Evolutionary conservation across 2,797 vertebrate genomes (phyloP).

Genomic region (Myotis planiceps): DNA sequence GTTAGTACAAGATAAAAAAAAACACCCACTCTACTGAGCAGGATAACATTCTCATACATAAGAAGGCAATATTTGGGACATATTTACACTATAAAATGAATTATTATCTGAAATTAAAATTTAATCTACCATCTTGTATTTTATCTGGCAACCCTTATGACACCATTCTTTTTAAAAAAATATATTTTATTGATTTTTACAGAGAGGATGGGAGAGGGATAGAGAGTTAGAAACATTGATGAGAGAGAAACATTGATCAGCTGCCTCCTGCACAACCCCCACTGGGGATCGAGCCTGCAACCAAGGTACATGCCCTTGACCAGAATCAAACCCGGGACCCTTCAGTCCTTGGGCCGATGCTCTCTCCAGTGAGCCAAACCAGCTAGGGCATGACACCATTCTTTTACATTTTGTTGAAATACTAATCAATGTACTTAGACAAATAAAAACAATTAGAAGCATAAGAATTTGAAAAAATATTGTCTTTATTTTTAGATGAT

Average conservation of each 20-base stretch:
- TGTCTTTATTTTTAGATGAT: not conserved
- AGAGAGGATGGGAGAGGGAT: too few species aligned
- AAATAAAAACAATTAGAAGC: not conserved
- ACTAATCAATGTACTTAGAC: not conserved
- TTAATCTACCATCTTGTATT: not conserved
- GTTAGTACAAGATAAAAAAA: not conserved
- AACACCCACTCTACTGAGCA: not conserved
- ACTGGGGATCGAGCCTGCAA: too few species aligned
- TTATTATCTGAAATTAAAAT: not conserved
- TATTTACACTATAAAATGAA: not conserved
- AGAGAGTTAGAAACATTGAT: too few species aligned
- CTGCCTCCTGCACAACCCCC: too few species aligned
- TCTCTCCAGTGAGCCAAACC: too few species aligned
- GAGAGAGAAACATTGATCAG: too few species aligned
- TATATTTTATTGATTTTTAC: too few species aligned
- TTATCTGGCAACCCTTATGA: not conserved
- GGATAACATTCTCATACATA: not conserved
- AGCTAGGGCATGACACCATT: not conserved
- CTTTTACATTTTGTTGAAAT: not conserved
- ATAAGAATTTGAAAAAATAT: not conserved
- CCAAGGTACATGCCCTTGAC: too few species aligned
- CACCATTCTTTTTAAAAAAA: too few species aligned
- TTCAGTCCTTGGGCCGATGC: too few species aligned
- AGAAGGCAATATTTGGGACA: not conserved
- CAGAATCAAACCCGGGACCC: rapidly evolving